Base-by-base conservation (phyloP, 2,113 vertebrate genomes). In the Anguilla rostrata region DNA sequence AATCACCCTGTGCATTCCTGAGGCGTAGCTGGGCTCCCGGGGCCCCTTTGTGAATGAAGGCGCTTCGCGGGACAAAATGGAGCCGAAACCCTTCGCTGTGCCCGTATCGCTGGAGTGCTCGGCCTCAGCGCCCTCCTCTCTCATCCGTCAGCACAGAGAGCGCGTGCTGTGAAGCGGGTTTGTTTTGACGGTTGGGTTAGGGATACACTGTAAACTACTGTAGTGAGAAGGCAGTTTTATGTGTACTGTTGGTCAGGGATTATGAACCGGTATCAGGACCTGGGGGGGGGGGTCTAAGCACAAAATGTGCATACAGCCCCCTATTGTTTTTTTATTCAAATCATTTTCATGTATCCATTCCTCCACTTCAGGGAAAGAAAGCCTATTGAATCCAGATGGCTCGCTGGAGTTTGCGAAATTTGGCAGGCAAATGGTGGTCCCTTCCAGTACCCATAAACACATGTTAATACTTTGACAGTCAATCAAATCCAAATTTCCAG, bases 1-100 rank as follows among this genome's bases (percentile, higher is more conserved):
- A 75, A 43, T 40, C 71, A 75, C 71, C 71, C 79, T 43, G 79
- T 40, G 79, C 79, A 81, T 81, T 81, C 79, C 39, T 8, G 79
- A 20, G 79, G 22, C 12, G 79, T 5, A 7, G 41, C 39, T 15
- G 16, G 40, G 79, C 16, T 20, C 29, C 18, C 40, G 2, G 71
- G 71, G 29, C 71, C 6, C 26, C 71, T 75, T 75, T 75, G n/a
- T 75, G 71, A 75, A 75, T 75, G 71, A 12, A 71, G 16, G 6
- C n/a, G 2, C 63, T 71, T n/a, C 9, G 5, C 26, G 63, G 63
- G 20, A 71, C 63, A 71, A 71, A 71, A 71, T 71, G 63, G 63
- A 71, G 63, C 20, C 20, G 63, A 20, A n/a, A 34, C 26, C 20
- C 1, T 75, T 34, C 22, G 8, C 8, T 66, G 71, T 34, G 12